Base-by-base conservation (phyloP, 2,888 invertebrate genomes). In the Dorcus parallelipipedus region DNA sequence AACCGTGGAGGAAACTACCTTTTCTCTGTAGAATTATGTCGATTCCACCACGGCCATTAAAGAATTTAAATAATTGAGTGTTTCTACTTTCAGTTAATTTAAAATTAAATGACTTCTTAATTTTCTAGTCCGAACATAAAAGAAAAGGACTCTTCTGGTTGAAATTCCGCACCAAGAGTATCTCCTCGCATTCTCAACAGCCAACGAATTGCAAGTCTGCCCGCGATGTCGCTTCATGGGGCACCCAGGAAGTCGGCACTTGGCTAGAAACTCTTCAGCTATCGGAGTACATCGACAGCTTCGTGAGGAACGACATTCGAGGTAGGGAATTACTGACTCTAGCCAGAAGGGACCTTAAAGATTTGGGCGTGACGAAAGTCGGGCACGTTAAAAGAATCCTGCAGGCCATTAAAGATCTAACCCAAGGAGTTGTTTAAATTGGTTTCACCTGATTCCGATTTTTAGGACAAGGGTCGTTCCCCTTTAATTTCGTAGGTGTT, bases 351-450 rank as follows among this genome's bases (percentile, higher is more conserved):
- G 93, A 94, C 76, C 82, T 93, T 3, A 88, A 95, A 75, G 97
- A 97, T 66, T 83, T 97, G 48, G 97, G 97, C 7, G 90, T 97
- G 54, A 89, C 90, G 8, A 97, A 97, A 81, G 93, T 97, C 52
- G 97, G 97, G 0, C 97, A 97, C 76, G 89, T 97, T 38, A 97
- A 97, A 80, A 86, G 97, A 72, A 92, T 98, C 67, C 86, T 95
- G 64, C 93, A 95, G 76, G 95, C 93, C 20, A 93, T 96, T 62
- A 92, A 93, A 79, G 95, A 96, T 76, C 80, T 92, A 64, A 56
- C 77, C 58, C 78, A 78, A 72, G 75, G 76, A 62, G 71, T 73
- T 69, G 76, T 75, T 74, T 33, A 26, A 33, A 33, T 33, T 33
- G 7, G 6, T 33, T 7, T 33, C 26, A 33, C 7, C 26, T 33